Evolutionary conservation across 1,140 invertebrate genomes (phyloP).

Genomic region (Laupala kohalensis): DNA sequence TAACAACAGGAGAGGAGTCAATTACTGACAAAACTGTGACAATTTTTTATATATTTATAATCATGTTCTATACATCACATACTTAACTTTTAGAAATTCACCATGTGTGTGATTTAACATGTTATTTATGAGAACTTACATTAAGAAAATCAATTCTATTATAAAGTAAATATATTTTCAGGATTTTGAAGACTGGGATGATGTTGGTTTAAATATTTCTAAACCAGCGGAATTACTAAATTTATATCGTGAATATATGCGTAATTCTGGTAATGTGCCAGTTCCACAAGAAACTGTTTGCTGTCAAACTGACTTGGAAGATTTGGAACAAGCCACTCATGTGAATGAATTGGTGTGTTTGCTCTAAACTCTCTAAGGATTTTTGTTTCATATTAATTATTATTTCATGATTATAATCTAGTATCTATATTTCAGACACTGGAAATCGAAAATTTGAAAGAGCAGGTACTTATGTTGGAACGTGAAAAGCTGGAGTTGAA

Average conservation of each 20-base stretch:
- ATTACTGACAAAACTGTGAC: too few relatives aligned
- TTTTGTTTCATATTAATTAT: too few relatives aligned
- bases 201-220: conserved; percentile 76
- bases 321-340: conserved; percentile 3
- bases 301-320: conserved; percentile 30
- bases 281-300: conserved; percentile 22
- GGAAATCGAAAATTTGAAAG: conserved; percentile 6
- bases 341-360: conserved; percentile 5
- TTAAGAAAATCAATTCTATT: background rate
- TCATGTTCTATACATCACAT: too few relatives aligned
- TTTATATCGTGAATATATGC: conserved; percentile 58
- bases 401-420: background rate
- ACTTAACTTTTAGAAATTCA: too few relatives aligned
- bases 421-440: background rate
- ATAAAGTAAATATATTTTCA: conserved; percentile 22
- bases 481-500: conserved; percentile 14
- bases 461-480: conserved; percentile 8
- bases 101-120: too few relatives aligned
- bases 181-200: conserved; percentile 91
- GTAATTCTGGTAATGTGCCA: conserved; percentile 31
- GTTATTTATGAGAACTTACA: background rate
- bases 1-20: too few relatives aligned
- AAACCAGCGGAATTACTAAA: conserved; percentile 63
- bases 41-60: too few relatives aligned
- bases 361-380: background rate